Base-by-base conservation (phyloP, 1,140 invertebrate species). In the Pygmarrhopalites habei region DNA sequence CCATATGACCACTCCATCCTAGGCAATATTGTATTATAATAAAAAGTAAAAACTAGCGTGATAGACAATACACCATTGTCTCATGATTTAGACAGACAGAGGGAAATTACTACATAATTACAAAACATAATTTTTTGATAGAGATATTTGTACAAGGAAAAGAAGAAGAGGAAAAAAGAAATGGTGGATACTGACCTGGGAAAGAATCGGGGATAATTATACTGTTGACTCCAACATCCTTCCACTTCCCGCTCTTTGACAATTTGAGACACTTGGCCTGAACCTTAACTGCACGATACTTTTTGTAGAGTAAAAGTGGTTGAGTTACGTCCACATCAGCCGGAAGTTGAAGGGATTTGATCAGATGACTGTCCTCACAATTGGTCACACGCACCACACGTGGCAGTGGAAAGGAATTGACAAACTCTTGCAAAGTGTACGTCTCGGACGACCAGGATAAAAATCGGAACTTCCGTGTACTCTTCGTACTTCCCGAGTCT, bases 141-240 rank as follows among this genome's bases (percentile, higher is more conserved):
- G n/a, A n/a, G n/a, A n/a, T n/a, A n/a, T n/a, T n/a, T n/a, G n/a
- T n/a, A n/a, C n/a, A n/a, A n/a, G n/a, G n/a, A n/a, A n/a, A n/a
- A 35, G 15, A 35, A 35, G 5, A 35, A 35, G 15, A 35, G 32
- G 32, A 7, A 35, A 35, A 35, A 7, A 35, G 5, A 35, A 35
- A 35, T 7, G 15, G 5, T 35, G 5, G 25, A 26, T 19, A 30
- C 69, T 71, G 44, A 76, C 75, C 75, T 62, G 72, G 70, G 59
- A 74, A 76, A 30, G 71, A 73, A 46, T 76, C 75, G 15, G 75
- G 75, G 58, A 76, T 73, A 41, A 75, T 70, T 26, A 76, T 59
- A 44, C 70, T 69, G n/a, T n/a, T n/a, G 3, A 73, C 70, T 32
- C 74, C 75, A 23, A 72, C 67, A 29, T 72, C 70, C 39, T 70